Evolutionary conservation across 2,113 vertebrate genomes (phyloP), one percentile per base, ranked within the genome.

Genomic region (Mormoops blainvillei): DNA sequence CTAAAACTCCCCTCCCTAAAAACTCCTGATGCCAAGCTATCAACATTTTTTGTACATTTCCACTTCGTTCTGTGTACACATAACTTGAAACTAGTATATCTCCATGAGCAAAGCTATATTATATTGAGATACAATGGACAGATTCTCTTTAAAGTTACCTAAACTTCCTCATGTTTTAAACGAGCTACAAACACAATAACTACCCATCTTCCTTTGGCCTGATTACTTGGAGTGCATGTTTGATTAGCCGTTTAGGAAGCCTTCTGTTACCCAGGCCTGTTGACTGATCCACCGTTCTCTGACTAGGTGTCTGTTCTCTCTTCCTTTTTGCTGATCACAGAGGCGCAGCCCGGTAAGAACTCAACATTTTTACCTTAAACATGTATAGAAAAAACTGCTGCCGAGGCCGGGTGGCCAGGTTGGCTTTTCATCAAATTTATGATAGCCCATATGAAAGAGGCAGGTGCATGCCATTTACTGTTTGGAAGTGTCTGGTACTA

Each of bases 271-370:
- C 96, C 95, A 82, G 83, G 95, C 98, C 96, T 98, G 95, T 98
- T 98, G 98, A 99, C 99, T 99, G 99, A 99, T 98, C 98, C 99
- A 98, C 99, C 96, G 94, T 99, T 99, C 98, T 99, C 99, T 99
- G 99, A 99, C 99, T 99, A 99, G 99, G 99, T 99, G 94, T 99
- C 99, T 99, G 98, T 99, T 99, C 99, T 99, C 99, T 99, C 99
- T 99, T 99, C 99, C 99, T 98, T 99, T 99, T 99, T 99, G 99
- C 99, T 99, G 99, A 98, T 99, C 99, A 98, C 99, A 99, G 99
- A 99, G 99, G 99, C 99, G 99, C 98, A 99, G 99, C 97, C 99
- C 99, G 99, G 99, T 99, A 99, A 99, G 99, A 97, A 93, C 68
- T 76, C 87, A 91, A 94, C 86, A 90, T 96, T 96, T 95, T 96